Evolutionary conservation across 1,140 invertebrate species (phyloP).

Genomic region (Antheraea pernyi): DNA sequence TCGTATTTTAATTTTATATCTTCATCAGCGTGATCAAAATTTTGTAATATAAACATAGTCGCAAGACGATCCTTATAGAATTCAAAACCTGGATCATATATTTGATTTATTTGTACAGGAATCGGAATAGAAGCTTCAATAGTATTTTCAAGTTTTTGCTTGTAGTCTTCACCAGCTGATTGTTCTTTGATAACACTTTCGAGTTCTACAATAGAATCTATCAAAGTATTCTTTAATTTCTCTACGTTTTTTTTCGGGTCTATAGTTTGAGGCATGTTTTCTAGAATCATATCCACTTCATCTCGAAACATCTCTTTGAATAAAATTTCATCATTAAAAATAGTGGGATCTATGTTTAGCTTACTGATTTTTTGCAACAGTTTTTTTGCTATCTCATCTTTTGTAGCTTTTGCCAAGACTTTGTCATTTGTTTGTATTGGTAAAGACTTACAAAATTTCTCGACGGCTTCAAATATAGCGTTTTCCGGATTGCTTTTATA

Average conservation of each 20-base stretch:
- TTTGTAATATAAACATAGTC: conserved; percentile 17
- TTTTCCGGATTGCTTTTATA: background rate
- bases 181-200: conserved; percentile 11
- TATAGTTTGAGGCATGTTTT: conserved; percentile 23
- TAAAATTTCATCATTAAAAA: conserved; percentile 36
- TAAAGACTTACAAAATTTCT: conserved; percentile 35
- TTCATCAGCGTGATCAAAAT: conserved; percentile 44
- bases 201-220: conserved; percentile 11
- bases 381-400: conserved; percentile 37
- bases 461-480: conserved; percentile 37
- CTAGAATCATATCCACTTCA: conserved; percentile 35
- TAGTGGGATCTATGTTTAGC: conserved; percentile 37
- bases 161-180: background rate
- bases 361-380: conserved; percentile 42
- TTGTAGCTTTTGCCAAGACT: conserved; percentile 22
- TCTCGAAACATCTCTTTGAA: conserved; percentile 12
- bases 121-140: conserved; percentile 31
- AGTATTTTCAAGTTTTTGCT: background rate
- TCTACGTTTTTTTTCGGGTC: conserved; percentile 21
- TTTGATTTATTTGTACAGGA: conserved; percentile 22
- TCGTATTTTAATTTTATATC: conserved; percentile 21
- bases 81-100: conserved; percentile 42
- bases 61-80: conserved; percentile 46
- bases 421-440: conserved; percentile 30
- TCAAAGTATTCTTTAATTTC: conserved; percentile 17